Evolutionary conservation across 2,888 invertebrate species (phyloP).

Genomic region (Eupeodes latifasciatus): DNA sequence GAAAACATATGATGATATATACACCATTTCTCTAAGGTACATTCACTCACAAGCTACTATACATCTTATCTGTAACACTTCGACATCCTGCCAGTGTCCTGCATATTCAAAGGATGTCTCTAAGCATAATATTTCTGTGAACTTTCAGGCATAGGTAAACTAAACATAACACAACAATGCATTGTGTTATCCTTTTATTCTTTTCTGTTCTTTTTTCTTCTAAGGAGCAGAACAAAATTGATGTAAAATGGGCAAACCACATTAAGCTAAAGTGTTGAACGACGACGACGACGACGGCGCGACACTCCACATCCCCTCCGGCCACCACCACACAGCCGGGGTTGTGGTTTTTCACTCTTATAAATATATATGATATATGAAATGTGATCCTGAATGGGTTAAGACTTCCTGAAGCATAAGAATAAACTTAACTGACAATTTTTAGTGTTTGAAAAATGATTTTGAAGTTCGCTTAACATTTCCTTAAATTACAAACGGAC

Average conservation of each 20-base stretch:
- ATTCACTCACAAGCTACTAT: neutral
- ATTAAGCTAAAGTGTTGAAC: conserved; percentile 61
- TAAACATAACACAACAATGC: conserved; percentile 66
- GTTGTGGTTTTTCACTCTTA: conserved; percentile 31
- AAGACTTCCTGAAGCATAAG: conserved; percentile 62
- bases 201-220: conserved; percentile 15
- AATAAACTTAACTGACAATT: conserved; percentile 75
- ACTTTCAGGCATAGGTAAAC: conserved; percentile 34
- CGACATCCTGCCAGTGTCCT: conserved; percentile 73
- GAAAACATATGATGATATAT: conserved; percentile 30
- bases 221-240: neutral
- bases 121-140: conserved; percentile 53
- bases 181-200: conserved; percentile 68
- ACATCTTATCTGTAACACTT: conserved; percentile 72
- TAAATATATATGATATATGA: conserved; percentile 30
- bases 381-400: conserved; percentile 72
- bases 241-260: conserved; percentile 67
- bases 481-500: conserved; percentile 74
- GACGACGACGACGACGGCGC: conserved; percentile 5
- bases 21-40: conserved; percentile 26
- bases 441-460: conserved; percentile 72
- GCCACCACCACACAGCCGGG: no score
- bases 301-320: neutral
- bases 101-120: conserved; percentile 63
- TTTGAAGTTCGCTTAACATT: conserved; percentile 62